These are phyloP conservation scores for Cheracebus regulus DNA, from an alignment of 2,797 vertebrate genomes.

Conservation along the genomic window DNA sequence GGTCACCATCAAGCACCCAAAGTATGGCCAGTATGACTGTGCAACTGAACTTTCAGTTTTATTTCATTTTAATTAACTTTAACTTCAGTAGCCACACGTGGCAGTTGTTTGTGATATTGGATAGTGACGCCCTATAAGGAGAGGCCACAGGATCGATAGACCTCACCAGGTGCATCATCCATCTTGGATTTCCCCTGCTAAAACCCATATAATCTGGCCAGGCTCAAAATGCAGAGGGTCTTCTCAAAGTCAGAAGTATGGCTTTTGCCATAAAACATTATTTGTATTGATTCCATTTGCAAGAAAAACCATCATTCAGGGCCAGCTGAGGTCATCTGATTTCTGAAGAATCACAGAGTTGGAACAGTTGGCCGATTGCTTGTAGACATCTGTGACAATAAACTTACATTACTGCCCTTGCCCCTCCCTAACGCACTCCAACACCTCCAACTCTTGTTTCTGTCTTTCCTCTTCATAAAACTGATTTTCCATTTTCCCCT, in stretches of 20 bases:
- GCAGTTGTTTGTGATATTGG: neutral
- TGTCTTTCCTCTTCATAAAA: neutral
- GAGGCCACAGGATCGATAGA: constrained; percentile 55
- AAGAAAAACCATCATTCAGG: constrained; percentile 77
- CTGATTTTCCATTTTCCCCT: neutral
- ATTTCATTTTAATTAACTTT: neutral
- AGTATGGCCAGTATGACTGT: neutral
- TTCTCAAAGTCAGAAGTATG: constrained; percentile 74
- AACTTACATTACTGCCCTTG: neutral
- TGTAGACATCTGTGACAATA: constrained; percentile 63
- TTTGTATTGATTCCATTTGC: constrained; percentile 74
- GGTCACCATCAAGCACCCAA: fast-evolving
- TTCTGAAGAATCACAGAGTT: constrained; percentile 70
- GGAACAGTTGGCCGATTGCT: constrained; percentile 60
- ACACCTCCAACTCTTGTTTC: neutral
- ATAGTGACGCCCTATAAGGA: neutral
- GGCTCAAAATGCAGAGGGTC: constrained; percentile 61
- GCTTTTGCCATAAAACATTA: constrained; percentile 74
- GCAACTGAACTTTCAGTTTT: neutral
- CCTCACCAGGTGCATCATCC: constrained; percentile 68
- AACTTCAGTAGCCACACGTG: neutral
- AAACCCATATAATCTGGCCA: constrained; percentile 67
- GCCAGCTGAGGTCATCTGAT: constrained; percentile 66
- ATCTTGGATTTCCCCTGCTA: constrained; percentile 72
- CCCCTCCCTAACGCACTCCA: neutral